Evolutionary conservation across 2,113 vertebrate genomes (phyloP).

Genomic region (Microcebus griseorufus): DNA sequence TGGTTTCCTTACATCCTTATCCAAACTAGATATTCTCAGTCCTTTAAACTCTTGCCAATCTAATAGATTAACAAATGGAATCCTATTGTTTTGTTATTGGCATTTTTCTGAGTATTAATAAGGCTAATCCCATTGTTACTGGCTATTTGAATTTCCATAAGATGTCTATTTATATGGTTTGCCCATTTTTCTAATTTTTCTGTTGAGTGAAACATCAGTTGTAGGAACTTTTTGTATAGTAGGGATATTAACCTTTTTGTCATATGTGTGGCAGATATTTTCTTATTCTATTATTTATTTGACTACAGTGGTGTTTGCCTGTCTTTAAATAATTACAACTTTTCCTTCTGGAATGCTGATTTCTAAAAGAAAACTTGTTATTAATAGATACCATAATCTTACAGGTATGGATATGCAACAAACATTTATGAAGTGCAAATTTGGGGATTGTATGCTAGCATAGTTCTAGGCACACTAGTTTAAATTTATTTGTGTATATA

Average conservation of each 20-base stretch:
- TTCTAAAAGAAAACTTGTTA: neutral
- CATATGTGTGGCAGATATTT: neutral
- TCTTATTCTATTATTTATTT: conserved; percentile 8
- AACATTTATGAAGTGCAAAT: neutral
- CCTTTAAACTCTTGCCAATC: neutral
- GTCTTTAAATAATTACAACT: neutral
- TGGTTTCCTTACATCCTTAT: neutral
- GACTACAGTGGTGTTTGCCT: neutral
- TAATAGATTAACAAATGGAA: neutral
- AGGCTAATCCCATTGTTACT: neutral
- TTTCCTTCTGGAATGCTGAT: neutral
- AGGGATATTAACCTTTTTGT: neutral
- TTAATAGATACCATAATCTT: neutral
- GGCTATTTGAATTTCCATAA: neutral
- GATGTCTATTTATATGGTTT: neutral
- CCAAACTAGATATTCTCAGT: neutral
- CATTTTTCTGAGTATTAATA: neutral
- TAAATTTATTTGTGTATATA: neutral
- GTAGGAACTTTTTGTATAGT: neutral
- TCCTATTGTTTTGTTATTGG: neutral
- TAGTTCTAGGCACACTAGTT: neutral
- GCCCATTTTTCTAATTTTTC: neutral
- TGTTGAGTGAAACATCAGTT: neutral
- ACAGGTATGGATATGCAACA: neutral
- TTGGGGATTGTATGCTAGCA: neutral